These are phyloP conservation scores for Menura novaehollandiae DNA, from an alignment of 2,113 vertebrate species.

Conservation along the genomic window DNA sequence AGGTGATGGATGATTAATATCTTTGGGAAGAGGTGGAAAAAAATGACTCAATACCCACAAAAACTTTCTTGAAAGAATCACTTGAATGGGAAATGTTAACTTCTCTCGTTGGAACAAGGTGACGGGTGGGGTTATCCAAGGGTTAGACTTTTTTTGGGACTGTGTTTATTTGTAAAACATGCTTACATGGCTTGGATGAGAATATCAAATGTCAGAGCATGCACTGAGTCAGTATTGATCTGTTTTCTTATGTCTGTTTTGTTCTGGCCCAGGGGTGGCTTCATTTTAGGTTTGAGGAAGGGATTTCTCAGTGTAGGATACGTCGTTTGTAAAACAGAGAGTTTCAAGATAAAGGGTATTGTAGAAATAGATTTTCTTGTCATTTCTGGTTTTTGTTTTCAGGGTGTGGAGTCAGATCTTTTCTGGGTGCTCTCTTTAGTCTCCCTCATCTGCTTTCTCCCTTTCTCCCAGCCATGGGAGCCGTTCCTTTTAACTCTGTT, in stretches of 20 bases:
- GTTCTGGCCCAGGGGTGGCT: background rate
- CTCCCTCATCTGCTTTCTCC: background rate
- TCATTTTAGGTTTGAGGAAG: background rate
- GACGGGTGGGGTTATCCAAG: constrained; percentile 46
- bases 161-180: constrained; percentile 50
- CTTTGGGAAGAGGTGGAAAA: constrained; percentile 11
- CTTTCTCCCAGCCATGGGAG: background rate
- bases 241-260: background rate
- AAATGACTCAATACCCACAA: background rate
- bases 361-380: background rate
- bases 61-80: background rate
- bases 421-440: background rate
- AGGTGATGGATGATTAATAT: constrained; percentile 48
- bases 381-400: background rate
- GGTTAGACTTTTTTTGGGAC: constrained; percentile 49
- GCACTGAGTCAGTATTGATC: background rate
- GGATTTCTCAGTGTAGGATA: background rate
- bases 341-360: background rate
- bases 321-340: background rate
- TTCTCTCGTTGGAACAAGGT: constrained; percentile 54
- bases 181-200: constrained; percentile 37
- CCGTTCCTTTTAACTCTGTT: background rate
- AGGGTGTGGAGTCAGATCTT: background rate
- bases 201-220: background rate
- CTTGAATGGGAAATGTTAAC: constrained; percentile 22